Conservation (phyloP, 2,797 vertebrate genomes). For the Chloroceryle inda region DNA sequence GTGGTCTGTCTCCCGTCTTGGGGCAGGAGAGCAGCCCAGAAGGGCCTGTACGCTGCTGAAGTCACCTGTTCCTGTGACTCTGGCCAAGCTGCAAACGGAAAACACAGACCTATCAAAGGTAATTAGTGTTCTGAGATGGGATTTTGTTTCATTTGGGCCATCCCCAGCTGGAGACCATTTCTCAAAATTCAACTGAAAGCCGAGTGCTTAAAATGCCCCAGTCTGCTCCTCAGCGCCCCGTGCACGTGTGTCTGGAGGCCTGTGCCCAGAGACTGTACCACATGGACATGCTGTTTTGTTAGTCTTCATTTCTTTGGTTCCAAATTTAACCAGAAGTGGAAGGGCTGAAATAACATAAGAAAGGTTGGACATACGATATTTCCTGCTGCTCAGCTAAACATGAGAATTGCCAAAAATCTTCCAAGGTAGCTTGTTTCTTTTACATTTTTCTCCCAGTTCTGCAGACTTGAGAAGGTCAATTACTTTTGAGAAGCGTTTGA, state of each 20-base stretch:
- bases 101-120: background rate
- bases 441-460: conserved; percentile 66
- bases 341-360: conserved; percentile 70
- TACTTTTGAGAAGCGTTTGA: conserved; percentile 67
- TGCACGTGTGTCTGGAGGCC: background rate
- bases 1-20: background rate
- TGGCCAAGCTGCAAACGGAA: background rate
- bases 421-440: conserved; percentile 72
- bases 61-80: background rate
- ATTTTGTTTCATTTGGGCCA: background rate
- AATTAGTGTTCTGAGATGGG: background rate
- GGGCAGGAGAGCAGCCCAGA: background rate
- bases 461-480: conserved; percentile 65
- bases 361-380: conserved; percentile 61
- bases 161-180: background rate
- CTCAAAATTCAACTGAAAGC: background rate
- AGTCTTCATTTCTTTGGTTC: conserved; percentile 49
- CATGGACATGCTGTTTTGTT: conserved; percentile 15
- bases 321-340: conserved; percentile 72
- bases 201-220: background rate
- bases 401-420: conserved; percentile 67
- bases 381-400: conserved; percentile 72
- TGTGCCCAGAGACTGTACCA: background rate
- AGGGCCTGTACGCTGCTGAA: background rate
- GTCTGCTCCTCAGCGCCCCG: background rate